Percentiles rank a stretch among this genome's conserved stretches.
phyloP scores from a whole-genome alignment of 2,797 vertebrate genomes.

The Oreonectes daqikongensis region DNA sequence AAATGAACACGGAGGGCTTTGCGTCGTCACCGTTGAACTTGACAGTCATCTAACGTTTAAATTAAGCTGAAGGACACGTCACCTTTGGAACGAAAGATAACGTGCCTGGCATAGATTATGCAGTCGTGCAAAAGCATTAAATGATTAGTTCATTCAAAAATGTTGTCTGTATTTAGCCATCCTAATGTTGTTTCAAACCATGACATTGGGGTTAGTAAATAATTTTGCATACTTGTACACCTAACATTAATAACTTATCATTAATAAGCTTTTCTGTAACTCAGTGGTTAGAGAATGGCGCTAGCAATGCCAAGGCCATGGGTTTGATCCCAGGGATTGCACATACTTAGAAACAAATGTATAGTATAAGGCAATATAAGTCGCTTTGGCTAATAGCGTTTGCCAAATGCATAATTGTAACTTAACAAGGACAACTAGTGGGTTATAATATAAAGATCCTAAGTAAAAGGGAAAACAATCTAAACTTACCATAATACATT shows the following conservation, averaged over 20 bases:
- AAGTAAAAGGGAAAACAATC: too few relatives aligned
- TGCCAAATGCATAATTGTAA: too few relatives aligned
- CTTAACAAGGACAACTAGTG: neutral
- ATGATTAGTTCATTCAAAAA: neutral
- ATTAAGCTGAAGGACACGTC: constrained; percentile 20
- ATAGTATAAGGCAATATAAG: too few relatives aligned
- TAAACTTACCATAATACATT: constrained; percentile 75
- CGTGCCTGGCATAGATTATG: neutral
- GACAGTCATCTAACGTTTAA: constrained; percentile 12
- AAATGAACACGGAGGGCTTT: constrained; percentile 16
- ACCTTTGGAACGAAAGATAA: constrained; percentile 6
- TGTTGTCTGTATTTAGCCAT: neutral
- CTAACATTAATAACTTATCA: neutral
- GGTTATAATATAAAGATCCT: neutral
- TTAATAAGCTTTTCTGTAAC: too few relatives aligned
- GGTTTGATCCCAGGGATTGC: too few relatives aligned
- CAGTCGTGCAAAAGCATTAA: neutral
- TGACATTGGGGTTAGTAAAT: too few relatives aligned
- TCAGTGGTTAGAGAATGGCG: too few relatives aligned
- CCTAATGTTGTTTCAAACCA: neutral
- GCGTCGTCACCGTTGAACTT: constrained; percentile 16
- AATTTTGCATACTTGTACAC: neutral
- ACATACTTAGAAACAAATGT: too few relatives aligned
- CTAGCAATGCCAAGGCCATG: too few relatives aligned
- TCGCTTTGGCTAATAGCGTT: too few relatives aligned